Base-by-base conservation (phyloP, 2,888 invertebrate species). In the Acanthococcus lagerstroemiae region DNA sequence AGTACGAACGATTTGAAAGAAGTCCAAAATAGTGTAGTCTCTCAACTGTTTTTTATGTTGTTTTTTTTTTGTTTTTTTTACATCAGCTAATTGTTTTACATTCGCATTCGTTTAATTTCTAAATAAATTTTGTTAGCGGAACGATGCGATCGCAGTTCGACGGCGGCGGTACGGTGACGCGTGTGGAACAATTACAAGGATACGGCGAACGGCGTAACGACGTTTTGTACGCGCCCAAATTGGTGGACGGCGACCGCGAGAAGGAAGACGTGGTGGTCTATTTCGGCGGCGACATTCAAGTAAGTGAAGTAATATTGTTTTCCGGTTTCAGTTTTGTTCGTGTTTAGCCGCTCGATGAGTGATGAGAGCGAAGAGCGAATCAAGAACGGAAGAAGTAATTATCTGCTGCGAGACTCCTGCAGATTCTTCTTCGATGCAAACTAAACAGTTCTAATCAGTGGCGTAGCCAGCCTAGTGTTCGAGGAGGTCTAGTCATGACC, bases 221-320 rank as follows among this genome's bases (percentile, higher is more conserved):
- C 21, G 57, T 57, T 4, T 12, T 57, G n/a, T 57, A 30, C 22
- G 21, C 7, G 7, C 44, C 57, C 17, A 17, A 22, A 52, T 22
- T 24, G 24, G 22, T 22, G 24, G 21, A 19, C 22, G 52, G 24
- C 24, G n/a, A n/a, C n/a, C 37, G 21, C 12, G 56, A 22, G 17
- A 56, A 46, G 26, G 22, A 63, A 21, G 30, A 46, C 25, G 19
- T 56, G 19, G 56, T 65, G 12, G 46, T 65, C 17, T 65, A 37
- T 45, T 65, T 65, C 48, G 65, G 65, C 22, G 65, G 65, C 19
- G 65, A 65, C 22, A 65, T 65, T 17, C 65, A 65, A 37, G 58
- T 50, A 44, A 54, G 24, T 19, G 4, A 37, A 61, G n/a, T 15
- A 48, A 48, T 48, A 17, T 48, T 48, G 1, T 48, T 2, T n/a